Conservation (phyloP, 2,888 invertebrate genomes). For the Lasioglossum zephyrum region DNA sequence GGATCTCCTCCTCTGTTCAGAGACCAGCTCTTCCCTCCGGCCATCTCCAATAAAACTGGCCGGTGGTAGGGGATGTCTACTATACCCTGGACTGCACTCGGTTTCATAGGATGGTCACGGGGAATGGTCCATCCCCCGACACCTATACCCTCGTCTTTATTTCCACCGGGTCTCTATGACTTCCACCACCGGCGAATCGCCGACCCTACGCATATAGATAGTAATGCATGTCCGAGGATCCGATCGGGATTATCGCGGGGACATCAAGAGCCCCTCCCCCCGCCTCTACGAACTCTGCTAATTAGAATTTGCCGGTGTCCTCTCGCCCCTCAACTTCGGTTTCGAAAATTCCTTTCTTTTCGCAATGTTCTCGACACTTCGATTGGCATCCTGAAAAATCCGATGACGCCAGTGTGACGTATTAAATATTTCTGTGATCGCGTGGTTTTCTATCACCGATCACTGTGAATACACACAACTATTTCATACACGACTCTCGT, state of each 20-base stretch:
- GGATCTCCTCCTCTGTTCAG: conserved; percentile 12
- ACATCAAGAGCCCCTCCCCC: conserved; percentile 13
- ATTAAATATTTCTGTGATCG: neutral
- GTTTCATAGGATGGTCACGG: conserved; percentile 81
- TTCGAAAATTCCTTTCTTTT: neutral
- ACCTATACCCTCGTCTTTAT: conserved; percentile 82
- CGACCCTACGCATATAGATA: conserved; percentile 41
- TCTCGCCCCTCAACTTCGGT: neutral
- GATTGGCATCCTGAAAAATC: neutral
- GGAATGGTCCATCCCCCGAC: conserved; percentile 81
- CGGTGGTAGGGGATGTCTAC: conserved; percentile 71
- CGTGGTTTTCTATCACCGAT: neutral
- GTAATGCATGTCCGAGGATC: conserved; percentile 47
- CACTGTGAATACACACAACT: neutral
- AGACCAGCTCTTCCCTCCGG: conserved; percentile 33
- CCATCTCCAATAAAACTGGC: conserved; percentile 75
- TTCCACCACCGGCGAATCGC: conserved; percentile 50
- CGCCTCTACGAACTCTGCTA: conserved; percentile 28
- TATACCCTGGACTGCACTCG: conserved; percentile 80
- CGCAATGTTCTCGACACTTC: neutral
- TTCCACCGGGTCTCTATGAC: conserved; percentile 74
- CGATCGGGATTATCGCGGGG: conserved; percentile 62
- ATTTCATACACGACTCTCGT: neutral
- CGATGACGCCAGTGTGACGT: neutral
- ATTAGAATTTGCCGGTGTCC: conserved; percentile 33